Base-by-base conservation (phyloP, 2,797 vertebrate genomes). In the Astyanax mexicanus region DNA sequence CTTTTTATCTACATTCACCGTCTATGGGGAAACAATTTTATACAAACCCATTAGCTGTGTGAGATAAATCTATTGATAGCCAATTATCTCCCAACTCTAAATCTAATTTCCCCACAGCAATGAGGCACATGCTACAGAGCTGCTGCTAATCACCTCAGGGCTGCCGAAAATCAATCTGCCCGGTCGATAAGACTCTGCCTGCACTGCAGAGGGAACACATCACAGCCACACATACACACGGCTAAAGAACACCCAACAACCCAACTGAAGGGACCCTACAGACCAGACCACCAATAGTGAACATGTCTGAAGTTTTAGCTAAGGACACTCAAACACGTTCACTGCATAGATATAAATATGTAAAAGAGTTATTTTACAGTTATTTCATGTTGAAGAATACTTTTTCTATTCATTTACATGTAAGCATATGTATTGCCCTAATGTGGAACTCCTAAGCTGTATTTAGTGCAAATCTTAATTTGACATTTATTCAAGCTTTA, bases 61-160 rank as follows among this genome's bases (percentile, higher is more conserved):
- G 40, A 69, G 25, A 49, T 75, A 81, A 79, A 74, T 67, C 69
- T 55, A 69, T 65, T 69, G 72, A 80, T 80, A 68, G 19, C 21
- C 75, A 40, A 80, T 75, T 74, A 74, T 47, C 72, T 13, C 15
- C 32, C 64, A 49, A 74, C 40, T 71, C 62, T 2, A 74, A 72
- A 62, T 75, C 60, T 67, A 58, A 82, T 77, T 77, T 80, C 78
- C 58, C 70, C 45, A 25, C 19, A 72, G 75, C 69, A 70, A 29
- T 13, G 23, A 75, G 69, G 38, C 42, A 58, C 40, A 68, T 40
- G 29, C 67, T 61, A 55, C 42, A 75, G 68, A 75, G 68, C 57
- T 19, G 17, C 57, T 32, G 49, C 68, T 75, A 72, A 80, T 77
- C 71, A 79, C 74, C 77, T 45, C 76, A 9, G 55, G 68, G 75